Evolutionary conservation across 2,797 vertebrate species (phyloP).

Genomic region (Tauraco hartlaubi): DNA sequence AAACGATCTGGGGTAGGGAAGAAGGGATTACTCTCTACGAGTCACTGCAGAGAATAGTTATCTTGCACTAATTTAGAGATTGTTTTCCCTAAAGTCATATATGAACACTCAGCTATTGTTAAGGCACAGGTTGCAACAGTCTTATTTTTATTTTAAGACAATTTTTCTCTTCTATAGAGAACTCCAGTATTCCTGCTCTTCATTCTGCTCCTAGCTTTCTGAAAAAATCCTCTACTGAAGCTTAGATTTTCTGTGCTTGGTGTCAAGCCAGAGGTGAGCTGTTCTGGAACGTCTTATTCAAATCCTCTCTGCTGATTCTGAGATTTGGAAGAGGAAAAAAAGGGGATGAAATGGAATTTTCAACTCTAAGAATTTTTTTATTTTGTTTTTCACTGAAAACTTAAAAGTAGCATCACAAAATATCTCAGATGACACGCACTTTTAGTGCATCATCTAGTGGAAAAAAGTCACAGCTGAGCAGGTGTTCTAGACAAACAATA

Average conservation of each 20-base stretch:
- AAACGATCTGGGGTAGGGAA: background rate
- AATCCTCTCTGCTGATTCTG: background rate
- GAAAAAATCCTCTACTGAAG: background rate
- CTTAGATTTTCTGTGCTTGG: background rate
- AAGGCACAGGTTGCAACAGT: background rate
- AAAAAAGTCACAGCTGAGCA: background rate
- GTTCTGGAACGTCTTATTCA: background rate
- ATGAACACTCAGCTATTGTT: background rate
- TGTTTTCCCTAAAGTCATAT: background rate
- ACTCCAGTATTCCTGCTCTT: background rate
- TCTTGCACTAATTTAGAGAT: background rate
- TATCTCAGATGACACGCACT: background rate
- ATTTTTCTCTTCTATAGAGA: background rate
- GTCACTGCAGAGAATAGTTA: background rate
- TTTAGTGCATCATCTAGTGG: background rate
- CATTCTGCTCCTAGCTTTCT: background rate
- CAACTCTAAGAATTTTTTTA: background rate
- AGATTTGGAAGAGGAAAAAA: background rate
- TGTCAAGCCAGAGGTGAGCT: slow-evolving; percentile 34
- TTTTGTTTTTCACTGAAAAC: background rate
- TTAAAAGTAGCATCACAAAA: background rate
- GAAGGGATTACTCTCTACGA: background rate
- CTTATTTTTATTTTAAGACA: background rate
- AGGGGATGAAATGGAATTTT: background rate
- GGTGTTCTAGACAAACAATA: background rate